These are phyloP conservation scores for Taenaris catops DNA, from an alignment of 2,888 invertebrate species.

Conservation along the genomic window DNA sequence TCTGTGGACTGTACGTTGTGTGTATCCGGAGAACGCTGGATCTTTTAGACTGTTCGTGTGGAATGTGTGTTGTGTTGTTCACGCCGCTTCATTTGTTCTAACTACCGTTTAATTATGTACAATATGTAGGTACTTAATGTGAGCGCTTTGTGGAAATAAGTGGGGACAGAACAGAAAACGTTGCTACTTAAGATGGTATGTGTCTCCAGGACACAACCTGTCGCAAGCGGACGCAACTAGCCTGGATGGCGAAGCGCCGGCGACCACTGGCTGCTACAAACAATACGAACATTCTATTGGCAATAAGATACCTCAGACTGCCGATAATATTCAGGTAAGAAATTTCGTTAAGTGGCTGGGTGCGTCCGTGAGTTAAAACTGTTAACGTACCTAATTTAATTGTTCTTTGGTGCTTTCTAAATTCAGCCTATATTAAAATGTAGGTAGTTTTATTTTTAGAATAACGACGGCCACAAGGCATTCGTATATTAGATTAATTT, in stretches of 20 bases:
- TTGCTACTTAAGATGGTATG: conserved; percentile 72
- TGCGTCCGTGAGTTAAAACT: conserved; percentile 3
- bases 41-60: conserved; percentile 66
- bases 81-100: conserved; percentile 59
- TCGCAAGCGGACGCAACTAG: conserved; percentile 94
- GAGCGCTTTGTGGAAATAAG: conserved; percentile 38
- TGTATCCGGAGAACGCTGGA: conserved; percentile 75
- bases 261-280: conserved; percentile 87
- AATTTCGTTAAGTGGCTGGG: not conserved
- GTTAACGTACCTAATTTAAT: too few relatives aligned
- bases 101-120: conserved; percentile 41
- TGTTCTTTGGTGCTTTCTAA: too few relatives aligned
- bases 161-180: conserved; percentile 47
- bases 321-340: conserved; percentile 62
- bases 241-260: conserved; percentile 87
- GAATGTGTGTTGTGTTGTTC: conserved; percentile 76
- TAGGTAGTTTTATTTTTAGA: too few relatives aligned
- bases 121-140: conserved; percentile 35
- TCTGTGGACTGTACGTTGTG: conserved; percentile 67
- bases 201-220: conserved; percentile 92
- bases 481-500: too few relatives aligned
- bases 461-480: too few relatives aligned
- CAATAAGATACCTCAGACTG: conserved; percentile 57
- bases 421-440: too few relatives aligned
- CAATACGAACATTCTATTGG: conserved; percentile 85